A percentile compares a stretch with the other conserved stretches of the same genome.
phyloP scores from a whole-genome alignment of 2,113 vertebrate genomes.

The Callospermophilus lateralis region DNA sequence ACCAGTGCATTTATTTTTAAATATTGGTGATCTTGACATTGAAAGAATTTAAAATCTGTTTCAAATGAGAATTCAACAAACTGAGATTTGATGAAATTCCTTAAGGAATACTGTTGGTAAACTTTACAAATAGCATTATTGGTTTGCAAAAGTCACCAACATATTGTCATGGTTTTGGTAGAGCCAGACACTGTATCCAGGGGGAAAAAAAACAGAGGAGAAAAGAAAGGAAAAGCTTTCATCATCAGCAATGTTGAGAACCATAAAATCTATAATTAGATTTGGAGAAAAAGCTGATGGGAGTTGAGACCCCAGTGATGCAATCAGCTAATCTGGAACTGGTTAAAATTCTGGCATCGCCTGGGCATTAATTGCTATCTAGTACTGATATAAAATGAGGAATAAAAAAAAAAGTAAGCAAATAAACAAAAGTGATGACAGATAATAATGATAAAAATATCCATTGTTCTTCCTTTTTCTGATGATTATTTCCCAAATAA shows the following conservation, averaged over 20 bases:
- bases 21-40: neutral
- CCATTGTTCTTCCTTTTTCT: neutral
- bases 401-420: neutral
- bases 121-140: slow-evolving; percentile 53
- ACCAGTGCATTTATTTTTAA: slow-evolving; percentile 37
- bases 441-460: slow-evolving; percentile 34
- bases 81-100: slow-evolving; percentile 34
- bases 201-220: too few species aligned
- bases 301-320: slow-evolving; percentile 43
- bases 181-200: neutral
- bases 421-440: neutral
- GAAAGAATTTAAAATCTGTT: slow-evolving; percentile 63
- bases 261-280: slow-evolving; percentile 69
- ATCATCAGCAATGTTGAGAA: slow-evolving; percentile 51
- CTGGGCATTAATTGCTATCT: neutral
- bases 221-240: neutral
- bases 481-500: slow-evolving; percentile 26
- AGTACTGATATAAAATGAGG: slow-evolving; percentile 29
- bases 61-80: slow-evolving; percentile 50
- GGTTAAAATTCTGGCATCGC: slow-evolving; percentile 39
- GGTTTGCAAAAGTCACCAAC: slow-evolving; percentile 31
- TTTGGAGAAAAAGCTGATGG: slow-evolving; percentile 51
- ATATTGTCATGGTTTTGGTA: slow-evolving; percentile 54
- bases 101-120: slow-evolving; percentile 33
- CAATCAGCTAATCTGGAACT: slow-evolving; percentile 33